Percentiles rank a stretch among this genome's conserved stretches.
Evolutionary conservation across 2,888 invertebrate species (phyloP).

Genomic region (Ichneumoninae sp.): DNA sequence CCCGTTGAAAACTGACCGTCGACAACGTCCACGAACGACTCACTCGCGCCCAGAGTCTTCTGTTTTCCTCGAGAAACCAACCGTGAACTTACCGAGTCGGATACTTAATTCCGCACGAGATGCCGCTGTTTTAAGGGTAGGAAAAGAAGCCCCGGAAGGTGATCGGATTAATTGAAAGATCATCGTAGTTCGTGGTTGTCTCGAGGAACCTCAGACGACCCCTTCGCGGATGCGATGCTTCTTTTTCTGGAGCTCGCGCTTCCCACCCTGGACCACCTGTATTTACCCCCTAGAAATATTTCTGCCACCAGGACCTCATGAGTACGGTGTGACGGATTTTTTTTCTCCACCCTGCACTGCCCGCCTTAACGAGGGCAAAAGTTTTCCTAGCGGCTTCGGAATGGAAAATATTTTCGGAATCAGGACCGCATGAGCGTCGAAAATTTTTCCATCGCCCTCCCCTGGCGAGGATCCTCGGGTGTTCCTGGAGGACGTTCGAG

Average conservation of each 20-base stretch:
- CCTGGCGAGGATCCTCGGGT: neutral
- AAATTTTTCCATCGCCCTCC: constrained; percentile 51
- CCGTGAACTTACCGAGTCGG: neutral
- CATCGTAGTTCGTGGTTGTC: neutral
- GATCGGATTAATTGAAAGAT: neutral
- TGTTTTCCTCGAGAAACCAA: neutral
- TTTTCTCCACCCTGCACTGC: constrained; percentile 17
- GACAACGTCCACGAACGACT: constrained; percentile 29
- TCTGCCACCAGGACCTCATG: constrained; percentile 71
- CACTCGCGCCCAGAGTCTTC: neutral
- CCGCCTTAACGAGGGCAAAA: neutral
- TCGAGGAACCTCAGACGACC: neutral
- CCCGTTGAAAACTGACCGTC: constrained; percentile 61
- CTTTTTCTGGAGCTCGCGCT: neutral
- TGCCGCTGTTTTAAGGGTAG: neutral
- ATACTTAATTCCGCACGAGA: neutral
- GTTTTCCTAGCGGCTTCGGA: constrained; percentile 61
- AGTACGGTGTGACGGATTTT: constrained; percentile 47
- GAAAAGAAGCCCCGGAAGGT: neutral
- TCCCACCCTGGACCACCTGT: constrained; percentile 37
- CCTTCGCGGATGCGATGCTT: neutral
- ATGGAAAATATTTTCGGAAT: constrained; percentile 73
- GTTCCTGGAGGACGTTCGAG: neutral
- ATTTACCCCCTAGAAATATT: constrained; percentile 72
- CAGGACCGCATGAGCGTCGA: constrained; percentile 72